phyloP scores from a whole-genome alignment of 2,113 vertebrate species.

The Misgurnus anguillicaudatus region DNA sequence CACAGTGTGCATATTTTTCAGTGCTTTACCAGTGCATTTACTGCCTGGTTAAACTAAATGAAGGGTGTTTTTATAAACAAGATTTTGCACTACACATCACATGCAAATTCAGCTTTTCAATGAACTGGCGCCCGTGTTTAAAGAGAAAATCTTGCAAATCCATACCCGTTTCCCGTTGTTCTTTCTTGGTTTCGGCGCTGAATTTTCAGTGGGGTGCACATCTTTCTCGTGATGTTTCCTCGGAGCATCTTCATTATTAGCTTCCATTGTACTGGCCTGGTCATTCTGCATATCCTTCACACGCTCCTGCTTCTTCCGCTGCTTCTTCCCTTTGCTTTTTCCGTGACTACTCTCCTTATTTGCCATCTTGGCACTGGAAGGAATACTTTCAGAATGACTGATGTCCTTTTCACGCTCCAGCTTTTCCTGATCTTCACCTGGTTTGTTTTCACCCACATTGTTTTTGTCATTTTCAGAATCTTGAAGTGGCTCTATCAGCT shows the following conservation, averaged over 20 bases:
- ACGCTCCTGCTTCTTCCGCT: conserved; percentile 62
- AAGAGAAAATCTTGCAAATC: neutral
- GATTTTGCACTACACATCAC: too few relatives aligned
- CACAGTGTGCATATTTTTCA: too few relatives aligned
- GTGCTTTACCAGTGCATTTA: too few relatives aligned
- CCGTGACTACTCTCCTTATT: conserved; percentile 52
- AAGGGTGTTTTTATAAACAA: too few relatives aligned
- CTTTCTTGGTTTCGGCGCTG: conserved; percentile 64
- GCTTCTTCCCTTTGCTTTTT: conserved; percentile 62
- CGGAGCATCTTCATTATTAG: conserved; percentile 22
- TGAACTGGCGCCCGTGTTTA: too few relatives aligned
- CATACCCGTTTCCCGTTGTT: conserved; percentile 74
- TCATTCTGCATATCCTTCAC: conserved; percentile 64
- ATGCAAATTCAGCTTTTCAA: too few relatives aligned
- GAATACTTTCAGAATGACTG: conserved; percentile 15
- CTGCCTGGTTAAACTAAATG: too few relatives aligned
- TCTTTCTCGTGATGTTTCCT: conserved; percentile 44
- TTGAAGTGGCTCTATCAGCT: neutral
- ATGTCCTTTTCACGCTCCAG: conserved; percentile 41
- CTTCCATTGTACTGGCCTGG: conserved; percentile 42
- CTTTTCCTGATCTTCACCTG: neutral
- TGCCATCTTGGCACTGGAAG: conserved; percentile 19
- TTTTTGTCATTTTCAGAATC: conserved; percentile 1
- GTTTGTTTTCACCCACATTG: conserved; percentile 1
- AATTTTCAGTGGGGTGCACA: conserved; percentile 47